phyloP scores from a whole-genome alignment of 2,113 vertebrate species.

The Burhinus bistriatus region DNA sequence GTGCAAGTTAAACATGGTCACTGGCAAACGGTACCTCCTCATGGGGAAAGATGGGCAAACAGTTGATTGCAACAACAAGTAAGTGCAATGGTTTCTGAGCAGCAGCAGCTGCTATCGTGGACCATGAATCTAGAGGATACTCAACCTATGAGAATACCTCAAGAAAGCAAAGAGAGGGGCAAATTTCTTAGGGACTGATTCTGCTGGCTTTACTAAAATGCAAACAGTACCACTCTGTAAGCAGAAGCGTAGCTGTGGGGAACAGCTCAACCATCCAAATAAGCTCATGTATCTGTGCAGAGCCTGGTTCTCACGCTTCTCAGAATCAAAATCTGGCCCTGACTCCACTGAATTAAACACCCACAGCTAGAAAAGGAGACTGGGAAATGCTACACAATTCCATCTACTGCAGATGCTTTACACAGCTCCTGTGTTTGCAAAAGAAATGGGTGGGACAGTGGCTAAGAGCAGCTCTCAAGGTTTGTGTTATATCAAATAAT shows the following conservation, averaged over 20 bases:
- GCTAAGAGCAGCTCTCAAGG: not conserved
- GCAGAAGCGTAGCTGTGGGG: not conserved
- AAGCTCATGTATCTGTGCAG: not conserved
- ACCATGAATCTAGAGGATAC: not conserved
- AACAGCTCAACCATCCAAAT: not conserved
- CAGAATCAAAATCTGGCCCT: not conserved
- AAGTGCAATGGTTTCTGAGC: not conserved
- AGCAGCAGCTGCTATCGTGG: fast-evolving
- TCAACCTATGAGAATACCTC: not conserved
- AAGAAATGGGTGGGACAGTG: not conserved
- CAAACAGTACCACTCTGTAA: not conserved
- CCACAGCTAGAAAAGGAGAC: not conserved
- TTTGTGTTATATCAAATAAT: not conserved
- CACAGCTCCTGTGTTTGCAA: not conserved
- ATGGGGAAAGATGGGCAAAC: slow-evolving; percentile 65
- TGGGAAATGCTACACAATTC: not conserved
- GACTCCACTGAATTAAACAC: not conserved
- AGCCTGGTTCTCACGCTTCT: not conserved
- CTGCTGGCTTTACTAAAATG: not conserved
- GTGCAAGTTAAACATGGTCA: slow-evolving; percentile 33
- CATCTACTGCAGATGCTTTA: not conserved
- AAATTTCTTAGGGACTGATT: not conserved
- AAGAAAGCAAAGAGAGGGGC: not conserved
- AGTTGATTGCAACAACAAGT: slow-evolving; percentile 17
- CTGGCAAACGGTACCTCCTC: slow-evolving; percentile 57